These are phyloP conservation scores for Petroica traversi DNA, from an alignment of 2,113 vertebrate genomes.

Conservation along the genomic window DNA sequence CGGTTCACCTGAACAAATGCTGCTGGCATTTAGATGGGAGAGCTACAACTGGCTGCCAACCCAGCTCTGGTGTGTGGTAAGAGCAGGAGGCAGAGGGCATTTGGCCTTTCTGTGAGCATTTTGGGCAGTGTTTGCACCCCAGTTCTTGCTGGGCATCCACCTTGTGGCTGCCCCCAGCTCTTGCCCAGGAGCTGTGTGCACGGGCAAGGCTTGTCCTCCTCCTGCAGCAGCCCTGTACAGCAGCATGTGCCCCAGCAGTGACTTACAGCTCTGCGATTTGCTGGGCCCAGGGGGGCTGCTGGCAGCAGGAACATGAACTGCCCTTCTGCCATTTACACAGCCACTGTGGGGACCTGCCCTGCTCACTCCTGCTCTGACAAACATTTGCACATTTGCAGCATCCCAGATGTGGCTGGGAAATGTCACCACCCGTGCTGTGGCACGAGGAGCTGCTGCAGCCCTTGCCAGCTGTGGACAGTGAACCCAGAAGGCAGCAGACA, in stretches of 20 bases:
- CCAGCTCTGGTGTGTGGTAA: neutral
- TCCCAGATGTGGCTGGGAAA: neutral
- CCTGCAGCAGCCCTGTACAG: neutral
- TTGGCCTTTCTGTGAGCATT: neutral
- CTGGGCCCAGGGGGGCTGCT: neutral
- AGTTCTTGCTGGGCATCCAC: neutral
- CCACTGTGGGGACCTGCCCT: neutral
- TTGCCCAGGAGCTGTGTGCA: neutral
- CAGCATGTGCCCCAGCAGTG: neutral
- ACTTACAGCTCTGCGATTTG: neutral
- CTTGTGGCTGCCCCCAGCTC: neutral
- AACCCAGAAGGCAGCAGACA: neutral
- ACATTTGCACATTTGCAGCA: neutral
- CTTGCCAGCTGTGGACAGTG: neutral
- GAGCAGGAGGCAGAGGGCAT: neutral
- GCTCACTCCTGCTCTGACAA: neutral
- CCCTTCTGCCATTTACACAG: neutral
- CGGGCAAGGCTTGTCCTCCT: accelerated
- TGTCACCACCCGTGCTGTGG: neutral
- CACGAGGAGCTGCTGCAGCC: neutral
- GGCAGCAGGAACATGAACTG: neutral
- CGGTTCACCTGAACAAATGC: neutral
- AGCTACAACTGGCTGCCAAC: neutral
- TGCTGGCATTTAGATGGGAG: neutral
- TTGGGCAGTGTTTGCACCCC: neutral